Conservation (phyloP, 2,113 vertebrate genomes). For the Cygnus atratus region DNA sequence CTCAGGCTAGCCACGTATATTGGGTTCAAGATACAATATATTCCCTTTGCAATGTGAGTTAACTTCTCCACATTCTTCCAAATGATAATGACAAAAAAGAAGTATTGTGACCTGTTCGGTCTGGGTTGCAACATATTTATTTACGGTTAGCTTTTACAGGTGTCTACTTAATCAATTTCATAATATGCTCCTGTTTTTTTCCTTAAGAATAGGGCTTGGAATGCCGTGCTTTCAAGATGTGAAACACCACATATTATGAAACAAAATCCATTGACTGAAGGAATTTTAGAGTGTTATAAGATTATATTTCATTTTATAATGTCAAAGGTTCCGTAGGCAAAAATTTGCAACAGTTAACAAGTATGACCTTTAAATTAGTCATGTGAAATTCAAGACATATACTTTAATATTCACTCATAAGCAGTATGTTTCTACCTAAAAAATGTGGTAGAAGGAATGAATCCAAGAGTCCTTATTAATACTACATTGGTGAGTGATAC, state of each 20-base stretch:
- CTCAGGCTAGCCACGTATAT: neutral
- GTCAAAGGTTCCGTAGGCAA: conserved; percentile 72
- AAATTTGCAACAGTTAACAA: conserved; percentile 77
- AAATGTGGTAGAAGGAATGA: neutral
- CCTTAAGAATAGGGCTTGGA: conserved; percentile 39
- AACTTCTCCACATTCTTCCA: neutral
- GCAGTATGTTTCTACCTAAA: conserved; percentile 17
- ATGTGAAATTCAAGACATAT: conserved; percentile 77
- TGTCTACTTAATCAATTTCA: conserved; percentile 49
- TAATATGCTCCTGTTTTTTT: conserved; percentile 14
- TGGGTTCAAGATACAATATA: neutral
- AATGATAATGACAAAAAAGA: neutral
- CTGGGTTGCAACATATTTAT: neutral
- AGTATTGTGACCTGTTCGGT: neutral
- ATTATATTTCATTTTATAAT: conserved; percentile 79
- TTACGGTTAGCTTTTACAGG: neutral
- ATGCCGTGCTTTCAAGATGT: conserved; percentile 67
- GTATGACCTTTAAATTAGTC: conserved; percentile 78
- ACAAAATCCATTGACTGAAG: conserved; percentile 70
- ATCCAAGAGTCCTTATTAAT: neutral
- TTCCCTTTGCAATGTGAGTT: neutral
- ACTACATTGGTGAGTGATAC: neutral
- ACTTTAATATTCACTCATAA: conserved; percentile 62
- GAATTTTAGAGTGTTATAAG: conserved; percentile 74
- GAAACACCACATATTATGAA: conserved; percentile 69